Evolutionary conservation across 2,113 vertebrate species (phyloP).

Genomic region (Collichthys lucidus): DNA sequence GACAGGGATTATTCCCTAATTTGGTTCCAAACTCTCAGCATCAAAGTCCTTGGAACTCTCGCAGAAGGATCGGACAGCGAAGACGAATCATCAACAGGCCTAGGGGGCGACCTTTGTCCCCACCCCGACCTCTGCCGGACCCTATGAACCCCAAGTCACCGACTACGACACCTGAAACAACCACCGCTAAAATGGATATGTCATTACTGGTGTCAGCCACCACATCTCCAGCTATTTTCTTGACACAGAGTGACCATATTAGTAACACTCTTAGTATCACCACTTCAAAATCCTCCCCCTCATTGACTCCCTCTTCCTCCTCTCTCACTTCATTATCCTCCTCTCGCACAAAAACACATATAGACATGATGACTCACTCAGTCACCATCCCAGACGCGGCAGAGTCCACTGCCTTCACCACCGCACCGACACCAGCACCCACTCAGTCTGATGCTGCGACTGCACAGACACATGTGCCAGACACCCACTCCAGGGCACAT

Average conservation of each 20-base stretch:
- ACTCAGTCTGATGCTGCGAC: constrained; percentile 30
- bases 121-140: constrained; percentile 51
- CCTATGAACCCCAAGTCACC: constrained; percentile 43
- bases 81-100: constrained; percentile 83
- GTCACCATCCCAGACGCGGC: constrained; percentile 42
- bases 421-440: constrained; percentile 34
- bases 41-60: constrained; percentile 78
- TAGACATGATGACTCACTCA: constrained; percentile 62
- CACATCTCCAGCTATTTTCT: constrained; percentile 29
- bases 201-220: constrained; percentile 25
- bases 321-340: constrained; percentile 39
- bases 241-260: constrained; percentile 14
- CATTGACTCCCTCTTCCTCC: constrained; percentile 25
- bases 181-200: constrained; percentile 22
- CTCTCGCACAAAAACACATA: constrained; percentile 39
- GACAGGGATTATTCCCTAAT: constrained; percentile 41
- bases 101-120: constrained; percentile 67
- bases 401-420: constrained; percentile 39
- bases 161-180: constrained; percentile 35
- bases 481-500: constrained; percentile 15
- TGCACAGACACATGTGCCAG: constrained; percentile 29
- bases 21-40: constrained; percentile 52
- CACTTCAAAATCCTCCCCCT: constrained; percentile 38
- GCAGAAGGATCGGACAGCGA: constrained; percentile 84
- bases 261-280: constrained; percentile 27